These are phyloP conservation scores for Nomada ruficornis DNA, from an alignment of 2,888 invertebrate species.

Conservation along the genomic window DNA sequence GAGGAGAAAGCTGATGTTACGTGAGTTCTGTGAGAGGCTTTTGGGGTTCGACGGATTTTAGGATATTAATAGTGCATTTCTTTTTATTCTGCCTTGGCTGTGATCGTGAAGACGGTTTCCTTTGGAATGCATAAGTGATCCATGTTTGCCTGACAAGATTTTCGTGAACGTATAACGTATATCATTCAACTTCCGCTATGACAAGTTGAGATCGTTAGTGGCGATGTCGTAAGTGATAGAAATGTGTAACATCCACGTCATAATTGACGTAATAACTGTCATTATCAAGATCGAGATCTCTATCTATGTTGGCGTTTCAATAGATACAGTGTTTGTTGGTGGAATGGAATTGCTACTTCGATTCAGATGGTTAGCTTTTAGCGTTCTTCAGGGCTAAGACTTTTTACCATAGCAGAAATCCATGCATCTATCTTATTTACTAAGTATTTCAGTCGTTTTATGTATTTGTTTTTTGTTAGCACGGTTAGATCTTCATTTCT, in stretches of 20 bases:
- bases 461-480: not conserved
- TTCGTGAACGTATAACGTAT: too few relatives aligned
- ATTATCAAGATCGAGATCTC: constrained; percentile 16
- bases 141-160: too few relatives aligned
- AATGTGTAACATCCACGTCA: constrained; percentile 21
- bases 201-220: not conserved
- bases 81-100: too few relatives aligned
- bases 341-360: not conserved
- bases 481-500: not conserved
- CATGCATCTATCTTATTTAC: too few relatives aligned
- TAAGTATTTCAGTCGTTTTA: not conserved
- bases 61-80: not conserved
- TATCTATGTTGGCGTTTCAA: constrained; percentile 15
- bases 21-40: not conserved
- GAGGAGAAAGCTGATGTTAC: constrained; percentile 2
- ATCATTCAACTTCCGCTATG: too few relatives aligned
- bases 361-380: not conserved
- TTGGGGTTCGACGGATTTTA: not conserved
- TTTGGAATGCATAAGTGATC: too few relatives aligned
- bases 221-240: constrained; percentile 24
- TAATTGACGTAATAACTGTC: constrained; percentile 31
- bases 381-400: not conserved
- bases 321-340: not conserved
- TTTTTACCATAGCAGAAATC: constrained; percentile 2
- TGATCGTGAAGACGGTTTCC: too few relatives aligned